Conservation (phyloP, 1,140 invertebrate species). For the Panagrolaimus sp. region DNA sequence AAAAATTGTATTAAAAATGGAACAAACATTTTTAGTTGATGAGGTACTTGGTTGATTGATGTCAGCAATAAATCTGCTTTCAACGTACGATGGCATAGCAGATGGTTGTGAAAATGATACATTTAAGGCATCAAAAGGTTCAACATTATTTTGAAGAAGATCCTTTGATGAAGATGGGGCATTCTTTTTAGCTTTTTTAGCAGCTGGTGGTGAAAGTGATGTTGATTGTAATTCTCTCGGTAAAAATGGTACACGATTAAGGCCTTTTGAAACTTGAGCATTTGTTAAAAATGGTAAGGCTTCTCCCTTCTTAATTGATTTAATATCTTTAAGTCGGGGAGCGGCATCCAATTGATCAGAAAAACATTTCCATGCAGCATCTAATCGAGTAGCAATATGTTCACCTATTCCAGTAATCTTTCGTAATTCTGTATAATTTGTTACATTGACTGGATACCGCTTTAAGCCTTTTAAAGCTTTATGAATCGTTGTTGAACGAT, state of each 20-base stretch:
- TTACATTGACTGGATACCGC: conserved; percentile 37
- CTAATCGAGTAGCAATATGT: conserved; percentile 43
- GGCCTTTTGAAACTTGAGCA: conserved; percentile 34
- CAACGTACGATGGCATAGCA: too few species aligned
- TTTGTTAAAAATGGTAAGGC: conserved; percentile 30
- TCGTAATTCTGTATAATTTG: conserved; percentile 40
- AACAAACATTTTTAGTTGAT: too few species aligned
- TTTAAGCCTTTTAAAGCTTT: conserved; percentile 41
- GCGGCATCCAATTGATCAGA: background rate
- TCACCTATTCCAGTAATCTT: conserved; percentile 51
- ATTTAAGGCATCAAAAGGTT: too few species aligned
- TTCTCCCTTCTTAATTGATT: conserved; percentile 37
- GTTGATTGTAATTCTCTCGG: background rate
- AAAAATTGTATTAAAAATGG: too few species aligned
- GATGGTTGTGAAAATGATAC: too few species aligned
- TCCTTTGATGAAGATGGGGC: too few species aligned
- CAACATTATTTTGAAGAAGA: too few species aligned
- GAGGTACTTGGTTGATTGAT: too few species aligned
- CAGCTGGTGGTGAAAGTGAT: too few species aligned
- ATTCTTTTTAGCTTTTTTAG: too few species aligned
- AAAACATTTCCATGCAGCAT: conserved; percentile 38
- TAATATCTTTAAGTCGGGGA: conserved; percentile 27
- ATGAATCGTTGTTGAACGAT: conserved; percentile 23
- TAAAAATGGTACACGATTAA: conserved; percentile 36
- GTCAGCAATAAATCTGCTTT: too few species aligned